Evolutionary conservation across 37 sponge, comb jelly and placozoan genomes (phyloP), one percentile per base, ranked within the genome.

Genomic region (Cliona cf. orientalis): DNA sequence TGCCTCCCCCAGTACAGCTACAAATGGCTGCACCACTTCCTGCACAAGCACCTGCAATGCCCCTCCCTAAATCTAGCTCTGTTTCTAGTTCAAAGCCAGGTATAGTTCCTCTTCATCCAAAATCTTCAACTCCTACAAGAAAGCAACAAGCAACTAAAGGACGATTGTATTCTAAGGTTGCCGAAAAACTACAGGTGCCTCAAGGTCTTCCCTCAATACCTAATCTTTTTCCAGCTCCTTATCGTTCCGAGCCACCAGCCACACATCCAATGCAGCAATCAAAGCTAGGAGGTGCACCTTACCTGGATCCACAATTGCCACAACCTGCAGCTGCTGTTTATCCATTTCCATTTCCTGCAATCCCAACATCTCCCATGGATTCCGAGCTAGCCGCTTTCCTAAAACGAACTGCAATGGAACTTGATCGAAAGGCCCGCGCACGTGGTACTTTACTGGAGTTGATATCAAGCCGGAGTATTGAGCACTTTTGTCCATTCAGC

Each of bases 401-500:
- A 14, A 14, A 49, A 14, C 9, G 14, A 19, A 9, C 14, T 19
- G 53, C 53, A 49, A 49, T 9, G 53, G 14, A 49, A 49, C 53
- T 49, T 49, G 53, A 14, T 9, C 14, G 14, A 49, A 49, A 49
- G 14, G 53, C 53, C 14, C 14, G 14, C 14, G 9, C 53, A 9
- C 9, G 53, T 61, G 63, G 28, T 61, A 61, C 25, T 25, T 6
- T 6, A 5, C 63, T 61, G 7, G 25, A 11, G 7, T 7, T n/a
- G 5, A 61, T 61, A 25, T 61, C 26, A 25, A n/a, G 5, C 6
- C 26, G 28, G 17, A 67, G 11, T 36, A 37, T 67, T 32, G 40
- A 67, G 40, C 41, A 36, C 41, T 32, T 67, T 67, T 67, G 41
- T 67, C 69, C 69, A 11, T 37, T 67, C 40, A 67, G 41, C 26